Evolutionary conservation across 2,888 invertebrate genomes (phyloP), one percentile per base, ranked within the genome.

Genomic region (Drosophila heteroneura): DNA sequence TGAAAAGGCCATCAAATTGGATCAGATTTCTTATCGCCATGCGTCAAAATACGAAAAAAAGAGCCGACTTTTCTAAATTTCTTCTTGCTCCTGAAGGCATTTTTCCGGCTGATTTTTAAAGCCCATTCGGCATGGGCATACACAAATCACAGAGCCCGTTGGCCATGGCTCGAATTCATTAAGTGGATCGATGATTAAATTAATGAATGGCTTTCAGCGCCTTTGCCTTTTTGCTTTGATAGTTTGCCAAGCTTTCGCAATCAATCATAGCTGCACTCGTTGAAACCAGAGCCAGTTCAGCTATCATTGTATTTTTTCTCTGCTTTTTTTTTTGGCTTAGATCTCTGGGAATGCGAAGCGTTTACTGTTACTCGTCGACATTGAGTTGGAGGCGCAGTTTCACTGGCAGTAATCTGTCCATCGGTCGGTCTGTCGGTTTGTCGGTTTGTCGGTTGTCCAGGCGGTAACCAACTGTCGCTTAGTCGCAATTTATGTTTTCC

Each of bases 141-240:
- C 66, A 67, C 74, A 83, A 85, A 85, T 88, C 89, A 85, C 79
- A 89, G 84, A 76, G 84, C 79, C 89, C 84, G 72, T n/a, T 52
- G 81, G 83, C 71, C 54, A 62, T 77, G 85, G 71, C 60, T 73
- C 75, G 78, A 70, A 67, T 80, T 76, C 84, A 86, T 82, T 86
- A 85, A 89, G 81, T 85, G 85, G 86, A 81, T 89, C 89, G 85
- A 86, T 89, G 87, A 86, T 85, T 86, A 89, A 85, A 87, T 87
- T 87, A 87, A 87, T 87, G 87, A 87, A 86, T 85, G 83, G 75
- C 87, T 87, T 89, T 87, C 87, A 89, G 83, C 85, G 80, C 66
- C 78, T 74, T 79, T 61, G 58, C 58, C 60, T 72, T 47, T 49
- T 32, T 37, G 63, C n/a, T 35, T 53, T 32, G 19, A 47, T 26